phyloP scores from a whole-genome alignment of 2,113 vertebrate genomes.

The Lepus europaeus region DNA sequence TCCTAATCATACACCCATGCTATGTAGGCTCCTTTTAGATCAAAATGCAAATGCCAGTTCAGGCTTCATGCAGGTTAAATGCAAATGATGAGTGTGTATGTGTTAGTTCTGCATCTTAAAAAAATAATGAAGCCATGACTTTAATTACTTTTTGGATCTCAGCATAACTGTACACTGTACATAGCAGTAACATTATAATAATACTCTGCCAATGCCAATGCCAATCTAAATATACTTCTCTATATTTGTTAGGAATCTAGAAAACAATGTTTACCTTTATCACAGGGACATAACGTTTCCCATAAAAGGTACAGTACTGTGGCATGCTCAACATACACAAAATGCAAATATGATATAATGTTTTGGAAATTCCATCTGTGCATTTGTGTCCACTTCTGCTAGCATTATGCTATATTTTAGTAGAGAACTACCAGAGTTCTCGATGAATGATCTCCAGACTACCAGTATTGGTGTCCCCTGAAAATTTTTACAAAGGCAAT shows the following conservation, averaged over 20 bases:
- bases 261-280: background rate
- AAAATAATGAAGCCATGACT: background rate
- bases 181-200: background rate
- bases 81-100: background rate
- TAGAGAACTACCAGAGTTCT: background rate
- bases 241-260: background rate
- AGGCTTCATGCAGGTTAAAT: too few relatives aligned
- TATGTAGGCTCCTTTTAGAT: background rate
- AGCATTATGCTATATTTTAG: background rate
- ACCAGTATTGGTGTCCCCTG: background rate
- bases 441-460: background rate
- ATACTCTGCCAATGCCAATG: background rate
- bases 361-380: background rate
- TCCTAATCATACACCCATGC: background rate
- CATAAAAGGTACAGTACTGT: background rate
- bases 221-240: background rate
- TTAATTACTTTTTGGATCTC: background rate
- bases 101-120: background rate
- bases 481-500: background rate
- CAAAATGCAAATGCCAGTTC: background rate
- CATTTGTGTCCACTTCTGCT: background rate
- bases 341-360: background rate
- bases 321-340: constrained; percentile 48
- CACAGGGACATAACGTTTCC: background rate
- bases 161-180: background rate